Percentiles rank a stretch among this genome's conserved stretches.
Conservation (phyloP, 2,888 invertebrate species). For the Lacanobia wlatinum region DNA sequence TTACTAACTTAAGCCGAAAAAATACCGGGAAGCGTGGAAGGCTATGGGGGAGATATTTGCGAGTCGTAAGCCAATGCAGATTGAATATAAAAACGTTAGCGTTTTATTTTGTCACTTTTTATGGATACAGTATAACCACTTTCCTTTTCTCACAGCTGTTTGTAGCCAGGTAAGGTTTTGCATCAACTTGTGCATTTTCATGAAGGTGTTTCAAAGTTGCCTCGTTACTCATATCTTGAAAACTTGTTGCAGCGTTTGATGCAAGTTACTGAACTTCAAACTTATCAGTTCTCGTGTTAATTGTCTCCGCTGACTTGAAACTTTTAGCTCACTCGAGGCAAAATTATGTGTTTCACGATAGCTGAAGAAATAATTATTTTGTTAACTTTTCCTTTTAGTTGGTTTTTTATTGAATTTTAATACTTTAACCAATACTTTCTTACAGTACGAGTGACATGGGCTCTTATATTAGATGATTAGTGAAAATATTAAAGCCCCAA, state of each 20-base stretch:
- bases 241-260: conserved; percentile 9
- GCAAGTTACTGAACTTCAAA: conserved; percentile 20
- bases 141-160: too few relatives aligned
- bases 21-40: too few relatives aligned
- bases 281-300: conserved; percentile 5
- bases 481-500: too few relatives aligned
- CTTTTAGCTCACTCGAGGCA: neutral
- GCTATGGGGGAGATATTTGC: too few relatives aligned
- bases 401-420: neutral
- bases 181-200: neutral
- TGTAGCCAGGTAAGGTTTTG: neutral
- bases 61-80: too few relatives aligned
- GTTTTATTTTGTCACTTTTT: too few relatives aligned
- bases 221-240: neutral
- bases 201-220: conserved; percentile 15
- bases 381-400: too few relatives aligned
- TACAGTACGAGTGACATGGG: neutral
- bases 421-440: too few relatives aligned
- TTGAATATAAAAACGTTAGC: too few relatives aligned
- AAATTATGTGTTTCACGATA: neutral
- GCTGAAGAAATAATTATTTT: neutral
- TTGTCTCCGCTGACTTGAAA: conserved; percentile 14
- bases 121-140: too few relatives aligned
- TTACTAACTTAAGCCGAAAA: neutral
- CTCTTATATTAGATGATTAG: neutral